Base-by-base conservation (phyloP, 2,888 invertebrate genomes). In the Cacoxenus indagator region DNA sequence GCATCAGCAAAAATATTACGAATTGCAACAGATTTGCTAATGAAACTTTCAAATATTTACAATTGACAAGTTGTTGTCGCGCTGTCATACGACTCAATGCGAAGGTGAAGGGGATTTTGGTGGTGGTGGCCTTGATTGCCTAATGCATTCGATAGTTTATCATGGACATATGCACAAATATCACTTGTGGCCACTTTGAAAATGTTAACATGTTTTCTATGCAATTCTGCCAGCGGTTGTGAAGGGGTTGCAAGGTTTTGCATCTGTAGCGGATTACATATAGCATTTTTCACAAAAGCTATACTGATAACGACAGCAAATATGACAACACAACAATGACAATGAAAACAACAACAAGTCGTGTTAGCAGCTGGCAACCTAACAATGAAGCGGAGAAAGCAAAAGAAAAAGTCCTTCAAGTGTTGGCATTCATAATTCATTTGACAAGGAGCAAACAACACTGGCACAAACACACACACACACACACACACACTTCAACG, bases 341-440 rank as follows among this genome's bases (percentile, higher is more conserved):
- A 43, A 3, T 3, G 1, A 1, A n/a, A 48, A 17, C 17, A 17
- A 22, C 17, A 48, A 19, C 31, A 31, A 31, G 9, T 31, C n/a
- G n/a, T n/a, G n/a, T n/a, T n/a, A n/a, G n/a, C 43, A 43, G 43
- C n/a, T 14, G 45, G 14, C 11, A 43, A 43, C 14, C 17, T 19
- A 22, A 6, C 8, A 51, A 51, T 2, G 9, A 22, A 9, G 51
- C 1, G 19, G 22, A 51, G 19, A 51, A 17, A 17, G 19, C 19
- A 51, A 51, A 55, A 55, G 55, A 9, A 68, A 71, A 62, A 67
- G 71, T 65, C 70, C 69, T 69, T 64, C 67, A 69, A 69, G 64
- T 70, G 73, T 66, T 67, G 70, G 64, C 66, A 70, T 71, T 70
- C 70, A 76, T 76, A 76, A 77, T 75, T 77, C 72, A 75, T 75